Evolutionary conservation across 2,888 invertebrate genomes (phyloP).

Genomic region (Agrypnus murinus): DNA sequence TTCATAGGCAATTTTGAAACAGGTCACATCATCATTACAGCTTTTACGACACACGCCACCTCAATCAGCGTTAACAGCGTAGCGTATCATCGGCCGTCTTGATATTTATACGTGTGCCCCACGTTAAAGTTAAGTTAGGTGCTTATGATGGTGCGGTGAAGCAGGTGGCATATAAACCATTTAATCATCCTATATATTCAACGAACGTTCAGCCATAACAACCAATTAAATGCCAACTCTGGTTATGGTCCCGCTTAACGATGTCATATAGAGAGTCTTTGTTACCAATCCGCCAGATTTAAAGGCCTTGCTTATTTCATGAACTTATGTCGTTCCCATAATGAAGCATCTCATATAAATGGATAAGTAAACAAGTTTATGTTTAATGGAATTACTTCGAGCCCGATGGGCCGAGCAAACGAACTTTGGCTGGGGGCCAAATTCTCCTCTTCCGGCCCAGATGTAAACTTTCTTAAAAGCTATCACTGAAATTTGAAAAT

Average conservation of each 20-base stretch:
- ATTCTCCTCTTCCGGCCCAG: constrained; percentile 16
- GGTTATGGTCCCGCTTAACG: constrained; percentile 49
- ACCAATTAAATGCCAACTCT: constrained; percentile 54
- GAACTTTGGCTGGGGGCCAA: constrained; percentile 30
- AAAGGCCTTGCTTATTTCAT: constrained; percentile 39
- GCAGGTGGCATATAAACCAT: constrained; percentile 46
- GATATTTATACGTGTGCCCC: constrained; percentile 35
- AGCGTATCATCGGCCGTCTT: constrained; percentile 31
- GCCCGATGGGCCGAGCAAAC: constrained; percentile 25
- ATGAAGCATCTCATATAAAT: constrained; percentile 41
- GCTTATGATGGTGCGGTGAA: constrained; percentile 32
- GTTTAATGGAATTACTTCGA: constrained; percentile 38
- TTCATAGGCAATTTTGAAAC: constrained; percentile 26
- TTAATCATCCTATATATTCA: constrained; percentile 44
- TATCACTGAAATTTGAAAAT: background rate
- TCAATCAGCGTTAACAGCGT: constrained; percentile 27
- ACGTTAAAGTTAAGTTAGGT: constrained; percentile 24
- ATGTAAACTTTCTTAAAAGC: constrained; percentile 20
- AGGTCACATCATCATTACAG: constrained; percentile 4
- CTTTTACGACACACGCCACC: constrained; percentile 17
- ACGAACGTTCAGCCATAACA: constrained; percentile 42
- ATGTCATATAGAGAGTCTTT: constrained; percentile 51
- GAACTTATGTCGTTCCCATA: constrained; percentile 37
- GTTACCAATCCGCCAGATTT: constrained; percentile 39
- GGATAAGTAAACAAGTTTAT: constrained; percentile 39